Evolutionary conservation across 1,140 invertebrate genomes (phyloP).

Genomic region (Caenorhabditis latens): DNA sequence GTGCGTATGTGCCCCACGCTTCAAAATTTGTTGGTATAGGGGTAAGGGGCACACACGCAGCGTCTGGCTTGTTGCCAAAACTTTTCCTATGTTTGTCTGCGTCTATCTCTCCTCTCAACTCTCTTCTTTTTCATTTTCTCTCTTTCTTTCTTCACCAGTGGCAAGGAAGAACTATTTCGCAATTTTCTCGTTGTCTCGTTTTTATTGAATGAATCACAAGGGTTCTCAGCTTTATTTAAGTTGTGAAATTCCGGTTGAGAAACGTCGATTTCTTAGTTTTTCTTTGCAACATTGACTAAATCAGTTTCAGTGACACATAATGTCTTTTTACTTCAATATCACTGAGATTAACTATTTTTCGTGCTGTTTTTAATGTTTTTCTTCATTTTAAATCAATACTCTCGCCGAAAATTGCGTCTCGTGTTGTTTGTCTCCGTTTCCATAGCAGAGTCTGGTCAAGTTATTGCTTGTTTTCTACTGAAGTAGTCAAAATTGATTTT

Average conservation of each 20-base stretch:
- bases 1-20: conserved; percentile 31
- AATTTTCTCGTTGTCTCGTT: conserved; percentile 24
- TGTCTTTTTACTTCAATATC: background rate
- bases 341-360: too few species aligned
- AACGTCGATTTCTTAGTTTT: background rate
- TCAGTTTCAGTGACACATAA: too few species aligned
- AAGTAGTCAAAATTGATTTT: background rate
- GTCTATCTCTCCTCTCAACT: background rate
- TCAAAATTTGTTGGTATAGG: conserved; percentile 39
- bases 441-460: background rate
- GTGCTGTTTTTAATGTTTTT: background rate
- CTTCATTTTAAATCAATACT: background rate
- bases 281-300: too few species aligned
- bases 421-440: background rate
- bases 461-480: background rate
- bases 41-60: conserved; percentile 34
- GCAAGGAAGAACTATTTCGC: background rate
- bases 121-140: conserved; percentile 4
- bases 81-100: background rate
- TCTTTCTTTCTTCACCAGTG: background rate
- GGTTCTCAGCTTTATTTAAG: conserved; percentile 36
- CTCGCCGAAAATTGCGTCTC: background rate
- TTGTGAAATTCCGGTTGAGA: conserved; percentile 20
- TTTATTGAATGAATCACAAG: conserved; percentile 31
- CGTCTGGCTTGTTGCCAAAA: conserved; percentile 29